Conservation (phyloP, 2,888 invertebrate genomes). For the Lumbricus terrestris region DNA sequence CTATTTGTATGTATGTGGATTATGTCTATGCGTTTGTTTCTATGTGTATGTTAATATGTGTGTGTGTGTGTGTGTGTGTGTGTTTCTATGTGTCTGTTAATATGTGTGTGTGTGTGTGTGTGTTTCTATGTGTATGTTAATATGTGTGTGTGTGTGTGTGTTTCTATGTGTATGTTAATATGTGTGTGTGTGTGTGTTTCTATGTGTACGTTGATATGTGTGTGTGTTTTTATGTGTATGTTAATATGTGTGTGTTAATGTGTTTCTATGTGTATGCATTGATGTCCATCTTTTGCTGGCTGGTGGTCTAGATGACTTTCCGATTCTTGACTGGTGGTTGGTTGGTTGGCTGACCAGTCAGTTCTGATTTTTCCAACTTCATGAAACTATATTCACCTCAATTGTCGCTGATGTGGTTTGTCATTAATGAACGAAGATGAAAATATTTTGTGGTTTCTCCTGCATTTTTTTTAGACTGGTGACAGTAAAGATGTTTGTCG, state of each 20-base stretch:
- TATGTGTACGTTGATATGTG: too few relatives aligned
- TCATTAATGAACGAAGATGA: too few relatives aligned
- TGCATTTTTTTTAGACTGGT: too few relatives aligned
- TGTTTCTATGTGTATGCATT: not conserved
- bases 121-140: not conserved
- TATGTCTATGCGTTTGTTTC: not conserved
- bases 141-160: too few relatives aligned
- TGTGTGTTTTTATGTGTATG: not conserved
- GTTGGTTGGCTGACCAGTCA: too few relatives aligned
- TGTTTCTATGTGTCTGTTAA: not conserved
- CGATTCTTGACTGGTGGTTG: not conserved
- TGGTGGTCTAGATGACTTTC: not conserved
- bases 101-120: not conserved
- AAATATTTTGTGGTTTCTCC: too few relatives aligned
- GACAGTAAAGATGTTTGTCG: too few relatives aligned
- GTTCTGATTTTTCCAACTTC: too few relatives aligned
- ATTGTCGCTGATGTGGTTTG: too few relatives aligned
- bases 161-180: too few relatives aligned
- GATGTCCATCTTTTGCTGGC: too few relatives aligned
- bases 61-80: not conserved
- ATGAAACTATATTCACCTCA: too few relatives aligned
- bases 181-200: not conserved
- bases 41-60: not conserved
- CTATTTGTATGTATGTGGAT: not conserved
- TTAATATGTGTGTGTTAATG: not conserved